Base-by-base conservation (phyloP, 1,140 invertebrate genomes). In the Samia ricini region DNA sequence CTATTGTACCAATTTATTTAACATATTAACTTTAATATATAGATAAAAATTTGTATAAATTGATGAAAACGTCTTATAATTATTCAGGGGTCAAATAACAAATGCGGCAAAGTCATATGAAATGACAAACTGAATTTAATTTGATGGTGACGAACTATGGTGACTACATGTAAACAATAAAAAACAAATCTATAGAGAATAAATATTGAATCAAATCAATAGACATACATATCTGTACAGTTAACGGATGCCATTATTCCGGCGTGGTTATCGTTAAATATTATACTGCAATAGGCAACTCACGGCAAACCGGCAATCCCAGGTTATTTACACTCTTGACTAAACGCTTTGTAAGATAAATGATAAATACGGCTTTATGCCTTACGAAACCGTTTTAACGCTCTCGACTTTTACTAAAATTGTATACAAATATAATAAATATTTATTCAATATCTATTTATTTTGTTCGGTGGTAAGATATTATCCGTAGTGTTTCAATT, bases 331-430 rank as follows among this genome's bases (percentile, higher is more conserved):
- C 56, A 57, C 51, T 26, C 42, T 19, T 55, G 52, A 61, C 61
- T 66, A 64, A 26, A 60, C 64, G 29, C 59, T 64, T 48, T 55
- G 56, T 26, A 61, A 64, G 59, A 70, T 67, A 67, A 67, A 71
- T 71, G 60, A 64, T 64, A 56, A 66, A 71, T 61, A 62, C 49
- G 55, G 56, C 60, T 71, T 61, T 64, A 71, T 62, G 65, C 60
- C 64, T 67, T 62, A 56, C 24, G 52, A 63, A 33, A 22, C 29
- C 63, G 18, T 67, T 71, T 64, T 64, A 60, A 54, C 58, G 50
- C 63, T 29, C 48, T 55, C 24, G 63, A 51, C 60, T 63, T 64
- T 69, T 62, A 64, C 54, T 69, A 62, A 60, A 63, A 63, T 67
- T 51, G 51, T 62, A 61, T 57, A 29, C 36, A 22, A 60, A 51